Evolutionary conservation across 2,113 vertebrate genomes (phyloP), one percentile per base, ranked within the genome.

Genomic region (Toxotes chatareus): DNA sequence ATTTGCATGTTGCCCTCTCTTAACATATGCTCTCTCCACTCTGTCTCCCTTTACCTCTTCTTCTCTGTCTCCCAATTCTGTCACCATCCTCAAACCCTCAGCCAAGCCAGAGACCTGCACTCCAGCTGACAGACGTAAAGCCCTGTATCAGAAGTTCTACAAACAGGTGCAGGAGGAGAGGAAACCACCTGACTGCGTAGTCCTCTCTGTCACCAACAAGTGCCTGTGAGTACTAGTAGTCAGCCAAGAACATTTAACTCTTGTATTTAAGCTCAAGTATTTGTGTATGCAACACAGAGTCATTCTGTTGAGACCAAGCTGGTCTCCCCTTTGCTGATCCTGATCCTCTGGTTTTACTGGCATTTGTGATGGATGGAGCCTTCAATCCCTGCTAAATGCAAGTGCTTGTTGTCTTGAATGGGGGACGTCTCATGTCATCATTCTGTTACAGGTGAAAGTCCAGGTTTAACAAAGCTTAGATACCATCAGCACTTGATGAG

Each of bases 71-170:
- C 32, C 21, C 8, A 65, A 51, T 59, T 56, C 47, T 5, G 0
- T 80, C 51, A 21, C n/a, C 4, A 0, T 68, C 8, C 42, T 38
- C 16, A 46, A 66, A 14, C 27, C 59, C 21, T 0, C 73, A 86
- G 79, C 76, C 57, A 93, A 93, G 21, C 1, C 82, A 1, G 91
- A 94, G 9, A 69, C 61, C 38, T 82, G 67, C 81, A 90, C 86
- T 32, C 86, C 86, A 13, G 86, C 92, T 11, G 92, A 94, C 61
- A 75, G 82, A 44, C 91, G 89, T 77, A 92, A 94, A 67, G 79
- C 92, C 11, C 79, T 96, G 19, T 95, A 95, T 79, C 89, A 92
- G 86, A 92, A 84, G 65, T 96, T 96, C 84, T 94, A 93, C 85
- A 88, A 91, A 55, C 88, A 94, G 76, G 90, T 96, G 47, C 93